These are phyloP conservation scores for Brachionus paranguensis DNA, from an alignment of 1,140 invertebrate species.

Conservation along the genomic window DNA sequence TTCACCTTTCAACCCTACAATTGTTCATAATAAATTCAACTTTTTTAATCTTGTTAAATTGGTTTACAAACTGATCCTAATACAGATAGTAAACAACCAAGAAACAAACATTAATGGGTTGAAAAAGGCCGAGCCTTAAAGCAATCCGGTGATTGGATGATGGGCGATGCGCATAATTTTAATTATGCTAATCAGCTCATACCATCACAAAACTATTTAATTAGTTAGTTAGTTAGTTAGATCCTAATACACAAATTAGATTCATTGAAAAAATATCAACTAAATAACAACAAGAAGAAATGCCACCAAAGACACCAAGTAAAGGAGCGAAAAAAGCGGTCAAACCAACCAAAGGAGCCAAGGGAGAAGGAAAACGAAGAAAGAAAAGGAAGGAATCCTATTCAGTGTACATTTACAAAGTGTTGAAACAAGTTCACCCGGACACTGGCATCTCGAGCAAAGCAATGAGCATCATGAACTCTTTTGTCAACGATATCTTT, in stretches of 20 bases:
- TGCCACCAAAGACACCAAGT: constrained; percentile 31
- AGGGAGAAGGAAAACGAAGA: background rate
- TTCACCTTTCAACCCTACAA: background rate
- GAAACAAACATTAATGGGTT: too few species aligned
- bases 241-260: too few species aligned
- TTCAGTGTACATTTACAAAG: constrained; percentile 46
- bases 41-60: background rate
- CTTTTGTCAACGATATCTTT: constrained; percentile 65
- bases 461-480: constrained; percentile 65
- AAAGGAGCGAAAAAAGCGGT: constrained; percentile 12
- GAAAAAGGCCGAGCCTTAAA: too few species aligned
- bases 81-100: too few species aligned
- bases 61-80: background rate
- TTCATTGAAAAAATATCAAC: too few species aligned
- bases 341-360: background rate
- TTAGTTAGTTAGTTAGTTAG: too few species aligned
- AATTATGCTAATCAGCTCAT: too few species aligned
- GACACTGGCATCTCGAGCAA: constrained; percentile 59
- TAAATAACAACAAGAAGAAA: background rate
- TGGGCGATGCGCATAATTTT: too few species aligned
- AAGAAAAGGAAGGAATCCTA: constrained; percentile 41
- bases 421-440: constrained; percentile 57
- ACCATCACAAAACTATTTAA: too few species aligned
- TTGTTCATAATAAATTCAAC: background rate
- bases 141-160: too few species aligned